Percentiles rank a stretch among this genome's conserved stretches.
phyloP scores from a whole-genome alignment of 2,888 invertebrate genomes.

The Helleia helle region DNA sequence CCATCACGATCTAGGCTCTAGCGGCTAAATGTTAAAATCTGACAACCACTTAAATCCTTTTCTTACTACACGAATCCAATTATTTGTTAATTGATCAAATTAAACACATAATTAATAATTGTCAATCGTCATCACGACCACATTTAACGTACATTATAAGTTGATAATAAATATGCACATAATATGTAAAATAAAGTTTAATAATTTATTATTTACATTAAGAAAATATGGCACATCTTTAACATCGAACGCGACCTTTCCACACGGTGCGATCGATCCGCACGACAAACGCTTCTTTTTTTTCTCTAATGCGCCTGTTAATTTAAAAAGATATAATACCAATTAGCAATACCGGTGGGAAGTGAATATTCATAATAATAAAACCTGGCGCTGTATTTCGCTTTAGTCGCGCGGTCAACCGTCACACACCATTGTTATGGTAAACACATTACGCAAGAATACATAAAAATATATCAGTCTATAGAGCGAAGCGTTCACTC shows the following conservation, averaged over 20 bases:
- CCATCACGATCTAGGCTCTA: constrained; percentile 8
- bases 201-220: constrained; percentile 69
- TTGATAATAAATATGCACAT: constrained; percentile 68
- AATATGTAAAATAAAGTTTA: constrained; percentile 47
- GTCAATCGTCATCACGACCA: constrained; percentile 16
- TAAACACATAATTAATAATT: not conserved
- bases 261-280: constrained; percentile 20
- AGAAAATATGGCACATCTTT: constrained; percentile 72
- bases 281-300: constrained; percentile 21
- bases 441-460: constrained; percentile 60
- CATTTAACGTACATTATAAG: constrained; percentile 38
- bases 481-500: constrained; percentile 59
- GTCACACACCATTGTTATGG: constrained; percentile 39
- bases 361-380: constrained; percentile 50
- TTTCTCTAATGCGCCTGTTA: constrained; percentile 7
- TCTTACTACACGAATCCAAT: not conserved
- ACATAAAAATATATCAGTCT: constrained; percentile 68
- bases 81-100: not conserved
- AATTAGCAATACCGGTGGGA: constrained; percentile 73
- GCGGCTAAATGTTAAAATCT: not conserved
- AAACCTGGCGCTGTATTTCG: constrained; percentile 31
- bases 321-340: constrained; percentile 49
- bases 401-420: constrained; percentile 45
- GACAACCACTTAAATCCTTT: not conserved
- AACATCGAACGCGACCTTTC: constrained; percentile 50